Evolutionary conservation across 1,140 invertebrate genomes (phyloP).

Genomic region (Drosophila chauvacae): DNA sequence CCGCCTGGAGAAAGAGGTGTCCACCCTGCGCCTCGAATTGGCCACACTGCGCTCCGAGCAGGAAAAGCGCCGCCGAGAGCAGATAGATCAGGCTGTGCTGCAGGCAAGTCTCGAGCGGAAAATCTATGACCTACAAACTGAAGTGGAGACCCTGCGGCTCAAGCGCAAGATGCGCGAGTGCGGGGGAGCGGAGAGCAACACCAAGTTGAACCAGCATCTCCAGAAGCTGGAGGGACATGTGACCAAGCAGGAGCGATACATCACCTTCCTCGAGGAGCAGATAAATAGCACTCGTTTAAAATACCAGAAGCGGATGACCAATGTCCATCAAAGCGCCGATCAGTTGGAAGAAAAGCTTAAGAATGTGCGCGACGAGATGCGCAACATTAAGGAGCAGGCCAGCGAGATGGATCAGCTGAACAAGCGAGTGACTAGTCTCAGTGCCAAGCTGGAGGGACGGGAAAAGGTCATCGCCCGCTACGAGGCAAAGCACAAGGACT

Average conservation of each 20-base stretch:
- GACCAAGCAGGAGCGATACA: slow-evolving; percentile 52
- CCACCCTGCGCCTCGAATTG: slow-evolving; percentile 13
- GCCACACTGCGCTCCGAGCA: not conserved
- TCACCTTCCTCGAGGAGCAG: slow-evolving; percentile 57
- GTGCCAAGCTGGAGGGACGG: slow-evolving; percentile 44
- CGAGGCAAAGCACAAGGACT: slow-evolving; percentile 38
- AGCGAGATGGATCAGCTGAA: slow-evolving; percentile 45
- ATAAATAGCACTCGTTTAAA: slow-evolving; percentile 48
- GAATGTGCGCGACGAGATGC: slow-evolving; percentile 40
- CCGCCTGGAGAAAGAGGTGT: slow-evolving; percentile 27
- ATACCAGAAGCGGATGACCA: slow-evolving; percentile 51
- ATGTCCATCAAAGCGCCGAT: slow-evolving; percentile 39
- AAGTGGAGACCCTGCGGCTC: slow-evolving; percentile 14
- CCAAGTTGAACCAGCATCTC: not conserved
- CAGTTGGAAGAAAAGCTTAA: slow-evolving; percentile 44
- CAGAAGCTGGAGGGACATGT: slow-evolving; percentile 21
- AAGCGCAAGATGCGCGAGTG: slow-evolving; percentile 24
- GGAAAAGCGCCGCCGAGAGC: not conserved
- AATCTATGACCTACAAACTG: slow-evolving; percentile 22
- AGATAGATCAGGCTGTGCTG: not conserved
- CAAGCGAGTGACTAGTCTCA: slow-evolving; percentile 8
- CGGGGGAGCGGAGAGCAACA: slow-evolving; percentile 6
- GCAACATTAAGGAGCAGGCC: slow-evolving; percentile 32
- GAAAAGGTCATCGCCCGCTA: slow-evolving; percentile 53
- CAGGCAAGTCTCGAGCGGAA: slow-evolving; percentile 39